Evolutionary conservation across 2,113 vertebrate genomes (phyloP).

Genomic region (Montifringilla adamsi): DNA sequence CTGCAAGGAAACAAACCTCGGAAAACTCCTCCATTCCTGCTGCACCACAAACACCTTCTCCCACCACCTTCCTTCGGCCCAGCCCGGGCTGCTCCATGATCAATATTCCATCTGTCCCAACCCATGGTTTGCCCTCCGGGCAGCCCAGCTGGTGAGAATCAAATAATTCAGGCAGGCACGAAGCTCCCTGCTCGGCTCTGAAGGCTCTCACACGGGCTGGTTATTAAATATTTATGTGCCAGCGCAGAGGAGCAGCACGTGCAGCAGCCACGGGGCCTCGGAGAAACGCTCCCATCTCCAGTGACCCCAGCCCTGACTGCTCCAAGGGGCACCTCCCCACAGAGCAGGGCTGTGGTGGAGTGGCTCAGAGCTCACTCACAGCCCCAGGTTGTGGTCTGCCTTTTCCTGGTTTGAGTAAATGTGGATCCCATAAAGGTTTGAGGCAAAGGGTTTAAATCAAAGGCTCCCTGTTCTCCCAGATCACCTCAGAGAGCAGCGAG

Average conservation of each 20-base stretch:
- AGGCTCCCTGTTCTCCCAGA: not conserved
- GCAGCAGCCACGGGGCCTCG: fast-evolving
- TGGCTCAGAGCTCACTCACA: fast-evolving
- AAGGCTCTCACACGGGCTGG: not conserved
- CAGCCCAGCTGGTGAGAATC: not conserved
- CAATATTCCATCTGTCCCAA: constrained; percentile 53
- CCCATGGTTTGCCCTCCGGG: not conserved
- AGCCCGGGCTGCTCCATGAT: not conserved
- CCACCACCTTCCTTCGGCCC: not conserved
- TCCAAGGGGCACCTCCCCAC: not conserved
- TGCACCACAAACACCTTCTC: not conserved
- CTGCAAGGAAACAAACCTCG: not conserved
- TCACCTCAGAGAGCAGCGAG: not conserved
- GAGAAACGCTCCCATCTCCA: not conserved
- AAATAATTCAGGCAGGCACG: not conserved
- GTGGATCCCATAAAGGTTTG: not conserved
- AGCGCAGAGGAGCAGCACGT: fast-evolving
- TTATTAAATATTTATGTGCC: not conserved
- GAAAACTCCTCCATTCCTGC: not conserved
- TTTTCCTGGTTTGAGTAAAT: not conserved
- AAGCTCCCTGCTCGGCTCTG: not conserved
- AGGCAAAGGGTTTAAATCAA: not conserved
- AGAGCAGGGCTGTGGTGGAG: not conserved
- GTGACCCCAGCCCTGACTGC: not conserved
- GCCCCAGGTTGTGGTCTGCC: fast-evolving